Conservation (phyloP, 2,113 vertebrate genomes). For the Solea senegalensis region DNA sequence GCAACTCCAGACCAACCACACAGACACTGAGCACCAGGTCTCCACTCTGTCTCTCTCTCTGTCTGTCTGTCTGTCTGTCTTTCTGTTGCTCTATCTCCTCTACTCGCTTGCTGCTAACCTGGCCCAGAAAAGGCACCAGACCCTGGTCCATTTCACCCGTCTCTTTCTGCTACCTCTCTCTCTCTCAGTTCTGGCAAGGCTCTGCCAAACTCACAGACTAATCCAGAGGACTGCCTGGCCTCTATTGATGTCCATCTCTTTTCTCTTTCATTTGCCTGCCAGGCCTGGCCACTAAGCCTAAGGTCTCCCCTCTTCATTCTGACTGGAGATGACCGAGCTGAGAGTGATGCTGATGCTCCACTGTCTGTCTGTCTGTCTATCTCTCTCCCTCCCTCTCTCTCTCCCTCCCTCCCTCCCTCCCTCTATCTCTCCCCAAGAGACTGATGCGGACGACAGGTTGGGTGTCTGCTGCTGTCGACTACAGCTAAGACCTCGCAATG, state of each 20-base stretch:
- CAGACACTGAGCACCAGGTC: constrained; percentile 59
- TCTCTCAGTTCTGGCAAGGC: constrained; percentile 47
- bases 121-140: constrained; percentile 33
- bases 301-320: constrained; percentile 47
- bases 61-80: no score
- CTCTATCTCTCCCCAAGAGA: constrained; percentile 32
- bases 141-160: constrained; percentile 43
- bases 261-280: constrained; percentile 54
- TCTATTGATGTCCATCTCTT: constrained; percentile 34
- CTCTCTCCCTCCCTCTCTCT: neutral
- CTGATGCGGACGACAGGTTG: constrained; percentile 61
- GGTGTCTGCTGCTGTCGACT: constrained; percentile 58
- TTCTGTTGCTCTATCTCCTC: constrained; percentile 31
- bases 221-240: constrained; percentile 56
- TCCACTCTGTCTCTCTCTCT: constrained; percentile 29
- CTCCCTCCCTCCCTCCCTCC: neutral
- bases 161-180: constrained; percentile 40
- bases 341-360: constrained; percentile 42
- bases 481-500: constrained; percentile 60
- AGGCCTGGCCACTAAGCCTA: constrained; percentile 51
- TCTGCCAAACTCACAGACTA: constrained; percentile 57
- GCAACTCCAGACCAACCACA: constrained; percentile 89
- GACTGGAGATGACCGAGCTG: constrained; percentile 50
- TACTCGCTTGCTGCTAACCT: constrained; percentile 54
- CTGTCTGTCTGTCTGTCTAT: neutral